A percentile compares a stretch with the other conserved stretches of the same genome.
These are phyloP conservation scores for Pilophorus perplexus DNA, from an alignment of 2,888 invertebrate species.

Conservation along the genomic window DNA sequence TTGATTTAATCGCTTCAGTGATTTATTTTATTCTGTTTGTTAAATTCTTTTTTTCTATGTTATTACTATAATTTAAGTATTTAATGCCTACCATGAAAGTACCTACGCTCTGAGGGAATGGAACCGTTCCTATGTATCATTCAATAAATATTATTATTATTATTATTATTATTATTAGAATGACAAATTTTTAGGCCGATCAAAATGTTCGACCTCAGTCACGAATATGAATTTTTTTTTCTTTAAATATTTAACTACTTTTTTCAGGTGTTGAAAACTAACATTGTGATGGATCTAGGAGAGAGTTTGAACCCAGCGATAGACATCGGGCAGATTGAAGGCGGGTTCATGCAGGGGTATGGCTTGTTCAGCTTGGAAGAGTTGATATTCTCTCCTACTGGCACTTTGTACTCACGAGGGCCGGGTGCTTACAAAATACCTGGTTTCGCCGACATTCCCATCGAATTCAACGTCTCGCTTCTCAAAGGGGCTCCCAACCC, in stretches of 20 bases:
- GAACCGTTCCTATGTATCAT: background rate
- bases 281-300: constrained; percentile 96
- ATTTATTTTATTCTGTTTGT: too few relatives aligned
- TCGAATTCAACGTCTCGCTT: constrained; percentile 87
- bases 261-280: constrained; percentile 70
- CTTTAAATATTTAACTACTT: background rate
- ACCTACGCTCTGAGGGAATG: too few relatives aligned
- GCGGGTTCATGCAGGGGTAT: constrained; percentile 91
- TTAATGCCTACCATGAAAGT: too few relatives aligned
- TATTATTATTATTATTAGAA: background rate
- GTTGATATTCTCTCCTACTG: constrained; percentile 79
- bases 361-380: constrained; percentile 91
- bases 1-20: too few relatives aligned
- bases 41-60: too few relatives aligned
- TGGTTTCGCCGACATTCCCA: constrained; percentile 86
- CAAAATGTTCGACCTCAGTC: too few relatives aligned
- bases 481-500: constrained; percentile 88
- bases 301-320: constrained; percentile 94
- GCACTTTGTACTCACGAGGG: constrained; percentile 77
- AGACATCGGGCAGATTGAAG: constrained; percentile 95
- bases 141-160: background rate
- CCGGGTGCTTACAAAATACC: constrained; percentile 94
- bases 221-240: too few relatives aligned
- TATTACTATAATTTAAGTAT: too few relatives aligned
- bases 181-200: too few relatives aligned